Conservation (phyloP, 2,113 vertebrate species). For the Epinephelus lanceolatus region DNA sequence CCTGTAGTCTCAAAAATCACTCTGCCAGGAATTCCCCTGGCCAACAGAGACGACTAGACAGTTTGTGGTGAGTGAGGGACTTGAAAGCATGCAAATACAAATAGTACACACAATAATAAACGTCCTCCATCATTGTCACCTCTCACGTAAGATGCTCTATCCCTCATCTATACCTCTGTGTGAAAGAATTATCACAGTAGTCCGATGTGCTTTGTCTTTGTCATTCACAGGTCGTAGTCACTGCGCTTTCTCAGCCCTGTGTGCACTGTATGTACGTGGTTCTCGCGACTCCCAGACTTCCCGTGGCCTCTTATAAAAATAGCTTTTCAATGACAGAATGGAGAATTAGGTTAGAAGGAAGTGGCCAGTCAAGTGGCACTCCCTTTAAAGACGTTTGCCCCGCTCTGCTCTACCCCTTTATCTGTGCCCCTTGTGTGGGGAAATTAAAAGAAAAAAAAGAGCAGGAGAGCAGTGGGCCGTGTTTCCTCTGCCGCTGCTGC, state of each 20-base stretch:
- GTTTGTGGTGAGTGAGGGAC: constrained; percentile 6
- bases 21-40: constrained; percentile 96
- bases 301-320: constrained; percentile 83
- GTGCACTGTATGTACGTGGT: constrained; percentile 32
- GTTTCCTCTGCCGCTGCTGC: constrained; percentile 29
- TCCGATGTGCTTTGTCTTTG: constrained; percentile 26
- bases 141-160: not conserved
- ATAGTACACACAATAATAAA: constrained; percentile 13
- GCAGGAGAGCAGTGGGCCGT: not conserved
- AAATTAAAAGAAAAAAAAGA: constrained; percentile 4
- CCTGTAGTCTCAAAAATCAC: constrained; percentile 90
- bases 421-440: constrained; percentile 42
- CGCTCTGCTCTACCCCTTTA: constrained; percentile 44
- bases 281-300: constrained; percentile 75
- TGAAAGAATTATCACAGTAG: not conserved
- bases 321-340: constrained; percentile 82
- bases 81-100: constrained; percentile 20
- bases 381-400: constrained; percentile 62
- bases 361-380: constrained; percentile 73
- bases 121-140: not conserved
- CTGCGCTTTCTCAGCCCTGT: constrained; percentile 23
- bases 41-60: constrained; percentile 76
- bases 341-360: constrained; percentile 80
- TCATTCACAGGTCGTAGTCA: constrained; percentile 42
- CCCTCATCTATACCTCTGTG: not conserved